phyloP scores from a whole-genome alignment of 2,888 invertebrate species.

The Orchesella flavescens region DNA sequence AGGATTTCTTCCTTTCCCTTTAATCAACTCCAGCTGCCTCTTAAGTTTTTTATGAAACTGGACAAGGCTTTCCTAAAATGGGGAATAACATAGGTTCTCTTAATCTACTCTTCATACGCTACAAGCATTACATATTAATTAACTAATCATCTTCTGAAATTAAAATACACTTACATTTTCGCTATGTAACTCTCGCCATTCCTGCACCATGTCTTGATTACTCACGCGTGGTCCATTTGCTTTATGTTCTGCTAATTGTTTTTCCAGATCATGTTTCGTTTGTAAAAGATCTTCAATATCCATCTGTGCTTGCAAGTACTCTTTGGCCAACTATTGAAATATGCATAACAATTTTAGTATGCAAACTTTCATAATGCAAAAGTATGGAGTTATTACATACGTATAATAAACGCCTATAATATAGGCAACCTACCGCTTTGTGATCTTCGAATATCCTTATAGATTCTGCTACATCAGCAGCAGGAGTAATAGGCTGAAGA shows the following conservation, averaged over 20 bases:
- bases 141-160: not conserved
- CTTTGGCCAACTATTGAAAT: constrained; percentile 81
- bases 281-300: constrained; percentile 87
- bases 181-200: constrained; percentile 80
- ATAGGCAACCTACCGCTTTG: constrained; percentile 77
- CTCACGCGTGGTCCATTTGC: constrained; percentile 73
- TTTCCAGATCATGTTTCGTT: constrained; percentile 84
- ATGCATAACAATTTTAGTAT: not conserved
- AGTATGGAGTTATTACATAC: too few species aligned
- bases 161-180: constrained; percentile 79
- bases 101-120: not conserved
- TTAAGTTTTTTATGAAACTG: constrained; percentile 81
- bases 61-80: constrained; percentile 79
- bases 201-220: constrained; percentile 77
- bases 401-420: too few species aligned
- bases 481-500: constrained; percentile 88
- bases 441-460: constrained; percentile 91
- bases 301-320: constrained; percentile 91
- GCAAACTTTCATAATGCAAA: too few species aligned
- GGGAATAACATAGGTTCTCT: not conserved
- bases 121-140: not conserved
- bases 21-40: constrained; percentile 79
- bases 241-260: constrained; percentile 78
- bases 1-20: constrained; percentile 57
- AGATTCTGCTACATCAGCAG: constrained; percentile 83